Conservation (phyloP, 2,113 vertebrate species). For the Phalacrocorax aristotelis region DNA sequence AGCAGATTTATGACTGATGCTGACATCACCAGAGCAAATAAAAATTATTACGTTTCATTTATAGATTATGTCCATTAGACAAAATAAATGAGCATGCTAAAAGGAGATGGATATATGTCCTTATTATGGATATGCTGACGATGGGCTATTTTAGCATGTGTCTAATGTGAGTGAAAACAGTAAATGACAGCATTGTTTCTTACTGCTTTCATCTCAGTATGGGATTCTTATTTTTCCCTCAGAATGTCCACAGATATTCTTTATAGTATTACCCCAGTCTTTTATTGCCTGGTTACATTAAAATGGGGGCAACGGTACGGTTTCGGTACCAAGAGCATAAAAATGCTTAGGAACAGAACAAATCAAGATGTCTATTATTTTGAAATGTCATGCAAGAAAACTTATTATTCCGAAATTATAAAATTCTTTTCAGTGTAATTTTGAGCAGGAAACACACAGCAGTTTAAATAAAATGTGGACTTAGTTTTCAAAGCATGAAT, state of each 20-base stretch:
- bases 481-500: background rate
- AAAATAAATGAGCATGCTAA: background rate
- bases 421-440: background rate
- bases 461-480: background rate
- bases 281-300: background rate
- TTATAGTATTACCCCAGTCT: background rate
- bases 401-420: background rate
- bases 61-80: background rate
- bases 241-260: background rate
- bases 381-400: background rate
- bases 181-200: background rate
- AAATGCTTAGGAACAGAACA: background rate
- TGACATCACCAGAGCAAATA: background rate
- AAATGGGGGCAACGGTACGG: background rate
- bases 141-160: background rate
- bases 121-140: background rate
- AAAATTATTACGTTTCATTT: background rate
- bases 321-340: background rate
- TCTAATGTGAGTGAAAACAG: background rate
- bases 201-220: background rate
- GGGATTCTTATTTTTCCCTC: background rate
- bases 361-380: background rate
- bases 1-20: background rate
- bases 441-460: background rate
- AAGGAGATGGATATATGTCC: background rate